Evolutionary conservation across 2,888 invertebrate genomes (phyloP), one percentile per base, ranked within the genome.

Genomic region (Tetramorium bicarinatum): DNA sequence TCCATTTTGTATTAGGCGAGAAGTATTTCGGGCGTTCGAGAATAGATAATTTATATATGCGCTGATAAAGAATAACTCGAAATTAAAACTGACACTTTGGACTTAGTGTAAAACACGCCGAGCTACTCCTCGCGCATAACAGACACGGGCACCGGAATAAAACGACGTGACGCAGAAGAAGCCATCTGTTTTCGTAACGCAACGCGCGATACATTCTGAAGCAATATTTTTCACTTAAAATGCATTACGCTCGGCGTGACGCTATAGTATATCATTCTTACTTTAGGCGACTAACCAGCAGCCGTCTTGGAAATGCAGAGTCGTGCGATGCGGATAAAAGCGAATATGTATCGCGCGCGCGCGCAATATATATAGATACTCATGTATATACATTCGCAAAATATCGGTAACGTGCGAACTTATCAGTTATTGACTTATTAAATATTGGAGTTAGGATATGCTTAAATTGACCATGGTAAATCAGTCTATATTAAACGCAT

Each of bases 261-360:
- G 72, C 72, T 79, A 79, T 79, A 79, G 79, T 79, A 79, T 79
- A 79, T 79, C 79, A 79, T 79, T 79, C 79, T 79, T 79, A 79
- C 79, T 79, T 79, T 71, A 59, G 25, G 34, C 44, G 21, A 72
- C 72, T 71, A 71, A 59, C 72, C 44, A 56, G 21, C 56, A 79
- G 15, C 44, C 59, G 79, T 79, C 79, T 79, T 79, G 72, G 44
- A 59, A 79, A 79, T 59, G 72, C 52, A 71, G 56, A 69, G 72
- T 71, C 21, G 56, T 21, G 47, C 44, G 56, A 54, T 29, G 54
- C 44, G 34, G 44, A 44, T 59, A 52, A 79, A 71, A 44, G 13
- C 21, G 8, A 13, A 25, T n/a, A 38, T n/a, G 25, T 54, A 54
- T 18, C 21, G 54, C 11, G n/a, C 54, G 54, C 11, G n/a, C 54